Conservation (phyloP, 2,113 vertebrate species). For the Rattus norvegicus region DNA sequence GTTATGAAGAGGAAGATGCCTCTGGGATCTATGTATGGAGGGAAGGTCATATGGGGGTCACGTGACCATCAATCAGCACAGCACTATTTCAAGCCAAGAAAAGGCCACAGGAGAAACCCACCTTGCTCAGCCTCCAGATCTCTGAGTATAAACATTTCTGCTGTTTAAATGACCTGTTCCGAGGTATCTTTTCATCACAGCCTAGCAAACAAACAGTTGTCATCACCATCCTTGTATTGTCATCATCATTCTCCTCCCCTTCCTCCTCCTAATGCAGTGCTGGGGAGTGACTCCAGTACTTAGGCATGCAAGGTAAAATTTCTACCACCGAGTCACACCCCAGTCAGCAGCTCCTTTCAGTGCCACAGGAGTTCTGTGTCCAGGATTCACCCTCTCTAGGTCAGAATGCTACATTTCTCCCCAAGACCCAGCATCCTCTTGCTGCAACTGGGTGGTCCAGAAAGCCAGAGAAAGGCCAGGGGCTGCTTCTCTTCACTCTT, state of each 20-base stretch:
- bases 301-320: not conserved
- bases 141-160: not conserved
- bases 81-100: not conserved
- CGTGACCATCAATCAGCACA: not conserved
- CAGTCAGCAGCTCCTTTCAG: no score
- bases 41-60: not conserved
- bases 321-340: not conserved
- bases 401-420: not conserved
- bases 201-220: not conserved
- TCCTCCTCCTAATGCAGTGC: not conserved
- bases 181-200: not conserved
- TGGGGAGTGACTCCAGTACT: not conserved
- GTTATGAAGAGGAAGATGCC: not conserved
- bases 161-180: not conserved
- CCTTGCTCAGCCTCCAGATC: not conserved
- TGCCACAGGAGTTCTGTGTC: not conserved
- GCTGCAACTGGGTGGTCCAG: not conserved
- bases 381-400: not conserved
- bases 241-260: not conserved
- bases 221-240: not conserved
- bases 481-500: not conserved
- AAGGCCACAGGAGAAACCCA: not conserved
- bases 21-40: not conserved
- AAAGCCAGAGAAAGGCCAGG: not conserved
- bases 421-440: accelerated